phyloP scores from a whole-genome alignment of 2,113 vertebrate genomes.

The Gulo gulo region DNA sequence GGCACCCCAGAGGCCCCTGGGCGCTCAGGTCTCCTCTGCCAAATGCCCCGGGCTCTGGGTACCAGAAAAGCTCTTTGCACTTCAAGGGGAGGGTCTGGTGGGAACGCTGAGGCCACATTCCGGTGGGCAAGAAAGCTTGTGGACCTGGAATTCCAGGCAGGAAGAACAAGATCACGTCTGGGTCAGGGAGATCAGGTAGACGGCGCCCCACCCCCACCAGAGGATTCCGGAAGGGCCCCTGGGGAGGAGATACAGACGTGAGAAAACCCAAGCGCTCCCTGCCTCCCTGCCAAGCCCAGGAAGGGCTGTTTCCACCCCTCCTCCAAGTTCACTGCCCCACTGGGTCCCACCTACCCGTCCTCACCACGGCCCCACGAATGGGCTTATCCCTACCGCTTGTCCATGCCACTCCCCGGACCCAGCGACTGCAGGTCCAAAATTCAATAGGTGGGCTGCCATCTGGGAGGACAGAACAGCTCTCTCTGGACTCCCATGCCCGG shows the following conservation, averaged over 20 bases:
- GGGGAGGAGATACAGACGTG: neutral
- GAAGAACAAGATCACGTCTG: neutral
- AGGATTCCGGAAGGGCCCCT: neutral
- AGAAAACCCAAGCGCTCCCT: neutral
- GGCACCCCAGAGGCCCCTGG: neutral
- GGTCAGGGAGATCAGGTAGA: neutral
- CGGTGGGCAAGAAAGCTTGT: no score
- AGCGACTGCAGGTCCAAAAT: neutral
- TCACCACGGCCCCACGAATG: fast-evolving
- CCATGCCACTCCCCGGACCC: neutral
- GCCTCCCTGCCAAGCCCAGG: neutral
- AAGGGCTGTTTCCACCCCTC: neutral
- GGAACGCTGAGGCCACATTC: neutral
- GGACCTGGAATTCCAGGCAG: neutral
- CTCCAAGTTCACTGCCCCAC: neutral
- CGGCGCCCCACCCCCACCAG: neutral
- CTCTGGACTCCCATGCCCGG: neutral
- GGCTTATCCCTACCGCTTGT: fast-evolving
- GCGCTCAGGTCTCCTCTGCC: neutral
- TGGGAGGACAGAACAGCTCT: fast-evolving
- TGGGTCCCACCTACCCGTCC: fast-evolving
- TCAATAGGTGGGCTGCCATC: neutral
- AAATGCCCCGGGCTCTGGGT: neutral
- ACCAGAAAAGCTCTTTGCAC: neutral
- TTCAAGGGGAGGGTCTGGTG: neutral